Evolutionary conservation across 2,113 vertebrate genomes (phyloP).

Genomic region (Verasper variegatus): DNA sequence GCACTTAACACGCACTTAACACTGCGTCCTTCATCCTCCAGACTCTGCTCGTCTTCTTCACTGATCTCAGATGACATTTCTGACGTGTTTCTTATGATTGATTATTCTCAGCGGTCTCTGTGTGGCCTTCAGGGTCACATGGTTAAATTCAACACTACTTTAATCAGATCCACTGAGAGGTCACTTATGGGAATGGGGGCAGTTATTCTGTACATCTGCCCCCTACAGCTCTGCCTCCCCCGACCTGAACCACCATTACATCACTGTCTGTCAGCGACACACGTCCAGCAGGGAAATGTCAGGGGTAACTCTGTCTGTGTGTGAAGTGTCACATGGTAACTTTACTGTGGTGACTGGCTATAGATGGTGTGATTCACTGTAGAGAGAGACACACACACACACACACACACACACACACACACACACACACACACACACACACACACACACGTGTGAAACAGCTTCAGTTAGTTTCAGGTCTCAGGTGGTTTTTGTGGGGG

Average conservation of each 20-base stretch:
- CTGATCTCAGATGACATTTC: no score
- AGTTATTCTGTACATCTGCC: not conserved
- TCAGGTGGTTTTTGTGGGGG: no score
- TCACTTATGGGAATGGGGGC: not conserved
- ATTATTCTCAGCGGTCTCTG: not conserved
- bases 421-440: not conserved
- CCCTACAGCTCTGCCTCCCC: not conserved
- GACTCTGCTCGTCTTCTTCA: no score
- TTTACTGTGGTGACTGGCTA: not conserved
- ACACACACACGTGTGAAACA: not conserved
- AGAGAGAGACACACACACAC: not conserved
- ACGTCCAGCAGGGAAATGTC: conserved; percentile 27
- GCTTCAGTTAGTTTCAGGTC: not conserved
- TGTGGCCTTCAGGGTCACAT: no score
- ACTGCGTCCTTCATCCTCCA: no score
- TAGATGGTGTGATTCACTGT: not conserved
- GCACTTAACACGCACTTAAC: no score
- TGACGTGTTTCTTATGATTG: not conserved
- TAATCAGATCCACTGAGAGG: not conserved
- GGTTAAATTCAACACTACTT: not conserved
- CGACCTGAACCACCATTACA: conserved; percentile 8
- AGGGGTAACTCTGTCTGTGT: not conserved
- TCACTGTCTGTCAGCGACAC: conserved; percentile 12
- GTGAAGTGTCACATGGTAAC: not conserved
- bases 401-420: not conserved